These are phyloP conservation scores for Anser cygnoides DNA, from an alignment of 2,113 vertebrate genomes.

Conservation along the genomic window DNA sequence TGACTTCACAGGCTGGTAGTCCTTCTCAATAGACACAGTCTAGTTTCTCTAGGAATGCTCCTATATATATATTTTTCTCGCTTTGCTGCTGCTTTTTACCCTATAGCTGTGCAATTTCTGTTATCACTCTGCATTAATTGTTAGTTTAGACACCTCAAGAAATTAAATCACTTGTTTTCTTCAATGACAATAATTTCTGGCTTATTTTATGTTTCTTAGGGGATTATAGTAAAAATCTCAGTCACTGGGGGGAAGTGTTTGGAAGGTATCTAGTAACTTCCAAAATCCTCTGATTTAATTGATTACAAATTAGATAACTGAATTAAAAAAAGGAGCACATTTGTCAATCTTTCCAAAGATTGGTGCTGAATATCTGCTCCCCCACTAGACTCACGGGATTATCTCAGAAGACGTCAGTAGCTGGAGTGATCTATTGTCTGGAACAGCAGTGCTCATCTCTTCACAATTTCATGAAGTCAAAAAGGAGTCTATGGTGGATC, in stretches of 20 bases:
- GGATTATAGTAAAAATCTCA: not conserved
- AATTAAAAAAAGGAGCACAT: not conserved
- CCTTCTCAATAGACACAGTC: not conserved
- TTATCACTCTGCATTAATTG: not conserved
- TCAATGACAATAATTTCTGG: not conserved
- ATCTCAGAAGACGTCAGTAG: not conserved
- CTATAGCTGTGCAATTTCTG: accelerated
- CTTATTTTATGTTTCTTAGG: not conserved
- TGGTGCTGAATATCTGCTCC: not conserved
- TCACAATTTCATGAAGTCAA: not conserved
- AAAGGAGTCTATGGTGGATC: not conserved
- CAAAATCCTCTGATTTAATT: not conserved
- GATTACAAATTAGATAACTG: not conserved
- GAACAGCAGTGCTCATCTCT: not conserved
- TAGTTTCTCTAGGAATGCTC: not conserved
- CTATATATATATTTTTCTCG: not conserved
- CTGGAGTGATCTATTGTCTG: not conserved
- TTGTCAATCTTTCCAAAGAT: not conserved
- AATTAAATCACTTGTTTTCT: not conserved
- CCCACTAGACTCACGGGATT: not conserved
- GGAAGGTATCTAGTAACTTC: not conserved
- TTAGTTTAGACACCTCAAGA: not conserved
- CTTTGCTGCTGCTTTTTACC: not conserved
- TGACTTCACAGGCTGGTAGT: not conserved
- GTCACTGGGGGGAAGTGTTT: accelerated